Evolutionary conservation across 2,888 invertebrate species (phyloP).

Genomic region (Chelonus formosanus): DNA sequence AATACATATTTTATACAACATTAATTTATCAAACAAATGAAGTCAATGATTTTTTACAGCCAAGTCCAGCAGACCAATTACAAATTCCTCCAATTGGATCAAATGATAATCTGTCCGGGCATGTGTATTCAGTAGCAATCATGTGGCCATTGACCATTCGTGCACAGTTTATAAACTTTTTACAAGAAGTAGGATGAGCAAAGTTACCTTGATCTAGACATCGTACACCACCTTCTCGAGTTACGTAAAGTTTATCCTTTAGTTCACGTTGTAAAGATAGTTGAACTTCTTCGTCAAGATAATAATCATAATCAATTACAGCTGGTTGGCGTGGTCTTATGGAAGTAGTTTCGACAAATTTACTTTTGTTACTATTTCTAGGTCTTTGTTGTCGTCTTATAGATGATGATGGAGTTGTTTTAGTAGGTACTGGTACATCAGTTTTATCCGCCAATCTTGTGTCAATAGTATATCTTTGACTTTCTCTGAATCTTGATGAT

Average conservation of each 20-base stretch:
- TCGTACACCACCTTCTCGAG: constrained; percentile 73
- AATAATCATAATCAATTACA: constrained; percentile 73
- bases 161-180: constrained; percentile 91
- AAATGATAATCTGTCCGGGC: constrained; percentile 85
- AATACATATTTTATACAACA: no score
- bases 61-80: constrained; percentile 86
- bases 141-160: constrained; percentile 80
- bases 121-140: constrained; percentile 88
- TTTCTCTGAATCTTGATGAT: constrained; percentile 13
- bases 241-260: constrained; percentile 71
- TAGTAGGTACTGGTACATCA: no score
- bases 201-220: constrained; percentile 91
- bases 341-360: constrained; percentile 35
- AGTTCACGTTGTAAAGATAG: constrained; percentile 68
- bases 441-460: no score
- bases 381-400: constrained; percentile 46
- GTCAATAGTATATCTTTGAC: constrained; percentile 23
- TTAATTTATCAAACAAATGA: no score
- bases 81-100: constrained; percentile 91
- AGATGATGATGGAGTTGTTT: constrained; percentile 25
- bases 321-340: constrained; percentile 55
- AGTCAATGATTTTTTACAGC: constrained; percentile 71
- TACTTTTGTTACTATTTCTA: constrained; percentile 17
- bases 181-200: constrained; percentile 89
- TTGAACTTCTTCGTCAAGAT: constrained; percentile 72